Conservation (phyloP, 1,140 invertebrate genomes). For the Dreissena rostriformis region DNA sequence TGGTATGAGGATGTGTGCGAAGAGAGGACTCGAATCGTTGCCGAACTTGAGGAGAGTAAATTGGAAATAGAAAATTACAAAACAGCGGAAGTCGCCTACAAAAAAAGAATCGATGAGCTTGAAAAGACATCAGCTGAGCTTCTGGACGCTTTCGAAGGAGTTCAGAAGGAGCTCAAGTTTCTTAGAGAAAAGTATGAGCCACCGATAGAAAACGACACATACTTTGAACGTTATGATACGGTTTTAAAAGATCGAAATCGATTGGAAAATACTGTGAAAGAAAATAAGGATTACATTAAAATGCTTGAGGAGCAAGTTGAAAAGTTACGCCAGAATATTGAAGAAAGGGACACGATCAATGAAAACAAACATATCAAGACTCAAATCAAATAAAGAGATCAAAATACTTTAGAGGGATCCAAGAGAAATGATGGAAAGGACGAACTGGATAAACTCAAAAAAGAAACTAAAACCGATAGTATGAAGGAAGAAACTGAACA, state of each 20-base stretch:
- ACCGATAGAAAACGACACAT: neutral
- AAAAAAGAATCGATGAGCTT: slow-evolving; percentile 21
- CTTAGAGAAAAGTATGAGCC: slow-evolving; percentile 37
- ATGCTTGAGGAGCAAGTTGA: neutral
- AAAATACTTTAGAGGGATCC: no score
- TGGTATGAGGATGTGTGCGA: slow-evolving; percentile 39
- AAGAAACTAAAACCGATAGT: no score
- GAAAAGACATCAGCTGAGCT: slow-evolving; percentile 8
- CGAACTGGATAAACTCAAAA: no score
- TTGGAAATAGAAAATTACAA: slow-evolving; percentile 26
- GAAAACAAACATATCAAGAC: no score
- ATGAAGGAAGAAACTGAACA: no score
- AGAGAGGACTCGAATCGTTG: slow-evolving; percentile 14
- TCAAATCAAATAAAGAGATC: no score
- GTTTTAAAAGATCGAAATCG: slow-evolving; percentile 2
- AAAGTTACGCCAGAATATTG: neutral
- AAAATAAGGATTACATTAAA: neutral
- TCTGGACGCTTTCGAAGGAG: slow-evolving; percentile 1
- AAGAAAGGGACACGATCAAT: neutral
- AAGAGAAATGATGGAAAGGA: no score
- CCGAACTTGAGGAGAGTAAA: slow-evolving; percentile 18
- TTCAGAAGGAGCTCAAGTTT: slow-evolving; percentile 17
- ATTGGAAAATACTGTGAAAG: neutral
- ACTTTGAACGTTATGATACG: slow-evolving; percentile 3
- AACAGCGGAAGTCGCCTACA: slow-evolving; percentile 16